Evolutionary conservation across 1,140 invertebrate genomes (phyloP).

Genomic region (Megalonaias nervosa): DNA sequence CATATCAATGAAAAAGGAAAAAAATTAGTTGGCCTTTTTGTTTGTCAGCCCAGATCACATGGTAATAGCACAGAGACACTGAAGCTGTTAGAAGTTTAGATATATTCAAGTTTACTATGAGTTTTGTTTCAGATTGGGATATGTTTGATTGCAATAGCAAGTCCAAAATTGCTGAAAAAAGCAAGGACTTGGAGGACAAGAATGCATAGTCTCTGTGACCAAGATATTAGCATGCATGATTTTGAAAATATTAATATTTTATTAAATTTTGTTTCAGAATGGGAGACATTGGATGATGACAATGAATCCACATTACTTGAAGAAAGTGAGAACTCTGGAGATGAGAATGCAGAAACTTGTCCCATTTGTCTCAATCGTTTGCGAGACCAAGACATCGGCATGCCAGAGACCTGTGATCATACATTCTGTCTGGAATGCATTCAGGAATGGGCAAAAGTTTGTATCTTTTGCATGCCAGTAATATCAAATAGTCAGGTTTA

Average conservation of each 20-base stretch:
- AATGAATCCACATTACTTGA: constrained; percentile 67
- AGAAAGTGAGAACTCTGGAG: constrained; percentile 51
- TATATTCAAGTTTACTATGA: no score
- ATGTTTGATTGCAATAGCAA: no score
- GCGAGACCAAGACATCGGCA: constrained; percentile 83
- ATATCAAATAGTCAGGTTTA: background rate
- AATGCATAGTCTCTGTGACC: no score
- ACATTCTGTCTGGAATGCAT: constrained; percentile 91
- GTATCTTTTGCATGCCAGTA: constrained; percentile 4
- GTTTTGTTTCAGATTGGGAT: no score
- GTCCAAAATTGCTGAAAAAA: no score
- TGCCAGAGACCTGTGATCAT: constrained; percentile 90
- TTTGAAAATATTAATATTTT: background rate
- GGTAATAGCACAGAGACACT: no score
- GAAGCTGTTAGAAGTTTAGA: no score
- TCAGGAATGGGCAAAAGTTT: constrained; percentile 88
- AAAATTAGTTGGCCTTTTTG: no score
- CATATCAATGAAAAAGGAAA: no score
- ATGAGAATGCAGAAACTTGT: constrained; percentile 80
- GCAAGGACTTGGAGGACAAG: no score
- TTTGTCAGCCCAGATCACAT: no score
- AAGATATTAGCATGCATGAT: no score
- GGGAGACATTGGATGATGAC: constrained; percentile 34
- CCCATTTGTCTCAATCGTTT: constrained; percentile 82
- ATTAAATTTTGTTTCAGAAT: constrained; percentile 28